Percentiles rank a stretch among this genome's conserved stretches.
These are phyloP conservation scores for Nesogale talazaci DNA, from an alignment of 2,113 vertebrate genomes.

Conservation along the genomic window DNA sequence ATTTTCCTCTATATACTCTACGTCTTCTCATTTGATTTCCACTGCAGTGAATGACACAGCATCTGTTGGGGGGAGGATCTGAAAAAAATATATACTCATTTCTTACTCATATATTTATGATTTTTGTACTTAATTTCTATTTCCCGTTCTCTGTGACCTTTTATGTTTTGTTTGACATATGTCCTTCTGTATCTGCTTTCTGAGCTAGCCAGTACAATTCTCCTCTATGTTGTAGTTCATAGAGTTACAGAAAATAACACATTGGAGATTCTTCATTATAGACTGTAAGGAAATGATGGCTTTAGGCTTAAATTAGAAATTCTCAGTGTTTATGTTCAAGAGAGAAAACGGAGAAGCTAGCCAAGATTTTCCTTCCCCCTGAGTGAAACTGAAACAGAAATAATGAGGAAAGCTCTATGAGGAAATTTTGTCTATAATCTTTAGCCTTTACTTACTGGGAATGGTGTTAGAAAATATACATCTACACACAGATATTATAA, in stretches of 20 bases:
- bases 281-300: neutral
- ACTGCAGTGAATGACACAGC: neutral
- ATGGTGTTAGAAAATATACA: neutral
- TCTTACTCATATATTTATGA: neutral
- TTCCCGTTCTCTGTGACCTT: neutral
- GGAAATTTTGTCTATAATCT: neutral
- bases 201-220: neutral
- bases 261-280: neutral
- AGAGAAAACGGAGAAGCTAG: neutral
- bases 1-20: too few relatives aligned
- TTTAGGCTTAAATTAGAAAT: neutral
- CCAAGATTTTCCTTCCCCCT: neutral
- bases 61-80: neutral
- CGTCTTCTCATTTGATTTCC: neutral
- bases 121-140: neutral
- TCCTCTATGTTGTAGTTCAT: neutral
- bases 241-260: neutral
- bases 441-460: neutral
- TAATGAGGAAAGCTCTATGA: neutral
- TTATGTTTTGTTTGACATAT: neutral
- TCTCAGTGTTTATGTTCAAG: neutral
- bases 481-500: neutral
- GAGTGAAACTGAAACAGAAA: constrained; percentile 16
- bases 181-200: neutral
- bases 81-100: neutral